Conservation (phyloP, 2,888 invertebrate species). For the Phymatocera aterrima region DNA sequence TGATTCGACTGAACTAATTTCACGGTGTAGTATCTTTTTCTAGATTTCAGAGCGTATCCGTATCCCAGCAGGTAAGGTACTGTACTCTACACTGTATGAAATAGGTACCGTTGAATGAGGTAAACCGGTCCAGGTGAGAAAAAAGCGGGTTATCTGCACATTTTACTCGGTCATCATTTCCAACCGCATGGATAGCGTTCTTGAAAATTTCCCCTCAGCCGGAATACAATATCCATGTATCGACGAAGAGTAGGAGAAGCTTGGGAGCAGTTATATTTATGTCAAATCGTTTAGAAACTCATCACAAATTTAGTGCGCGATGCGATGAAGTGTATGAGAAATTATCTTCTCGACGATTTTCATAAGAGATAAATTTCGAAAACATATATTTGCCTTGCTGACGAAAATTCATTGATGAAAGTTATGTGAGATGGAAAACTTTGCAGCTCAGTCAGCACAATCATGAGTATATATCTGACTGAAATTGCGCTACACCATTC, state of each 20-base stretch:
- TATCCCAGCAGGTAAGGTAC: neutral
- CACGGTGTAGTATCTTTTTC: neutral
- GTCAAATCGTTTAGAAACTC: neutral
- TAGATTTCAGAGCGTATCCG: neutral
- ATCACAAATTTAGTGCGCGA: neutral
- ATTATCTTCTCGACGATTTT: neutral
- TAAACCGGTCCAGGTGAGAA: neutral
- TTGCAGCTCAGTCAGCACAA: too few relatives aligned
- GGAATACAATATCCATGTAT: neutral
- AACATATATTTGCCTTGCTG: too few relatives aligned
- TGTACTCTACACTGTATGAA: neutral
- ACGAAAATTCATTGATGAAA: too few relatives aligned
- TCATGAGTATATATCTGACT: too few relatives aligned
- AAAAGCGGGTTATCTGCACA: neutral
- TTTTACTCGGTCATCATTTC: neutral
- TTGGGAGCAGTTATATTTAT: neutral
- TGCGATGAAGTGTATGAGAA: neutral
- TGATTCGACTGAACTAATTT: neutral
- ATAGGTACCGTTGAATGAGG: neutral
- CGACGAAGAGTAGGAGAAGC: neutral
- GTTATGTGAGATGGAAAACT: too few relatives aligned
- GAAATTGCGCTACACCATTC: neutral
- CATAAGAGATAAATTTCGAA: too few relatives aligned
- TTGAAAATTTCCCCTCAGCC: neutral
- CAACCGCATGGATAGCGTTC: neutral